These are phyloP conservation scores for Argyrosomus japonicus DNA, from an alignment of 2,113 vertebrate genomes.

Conservation along the genomic window DNA sequence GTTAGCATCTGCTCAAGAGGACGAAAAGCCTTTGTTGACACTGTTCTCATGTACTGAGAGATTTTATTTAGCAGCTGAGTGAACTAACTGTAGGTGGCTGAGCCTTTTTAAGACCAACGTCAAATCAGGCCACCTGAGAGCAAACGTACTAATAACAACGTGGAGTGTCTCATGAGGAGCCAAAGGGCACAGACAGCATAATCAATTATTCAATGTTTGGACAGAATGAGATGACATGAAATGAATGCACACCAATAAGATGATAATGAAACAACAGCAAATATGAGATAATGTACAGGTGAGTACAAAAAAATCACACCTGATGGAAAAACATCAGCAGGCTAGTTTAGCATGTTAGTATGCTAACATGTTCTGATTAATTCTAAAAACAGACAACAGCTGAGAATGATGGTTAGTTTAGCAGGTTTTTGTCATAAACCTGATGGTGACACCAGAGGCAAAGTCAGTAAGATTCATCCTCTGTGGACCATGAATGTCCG, in stretches of 20 bases:
- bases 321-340: too few species aligned
- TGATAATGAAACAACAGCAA: background rate
- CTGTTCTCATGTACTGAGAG: background rate
- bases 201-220: background rate
- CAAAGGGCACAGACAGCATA: slow-evolving; percentile 1
- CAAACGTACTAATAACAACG: background rate
- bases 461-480: too few species aligned
- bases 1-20: background rate
- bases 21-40: background rate
- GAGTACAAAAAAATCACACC: background rate
- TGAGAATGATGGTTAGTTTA: too few species aligned
- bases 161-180: background rate
- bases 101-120: slow-evolving; percentile 4
- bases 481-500: background rate
- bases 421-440: background rate
- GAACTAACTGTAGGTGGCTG: background rate
- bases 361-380: too few species aligned
- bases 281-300: too few species aligned
- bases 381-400: too few species aligned
- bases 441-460: background rate
- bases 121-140: background rate
- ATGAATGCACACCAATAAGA: background rate
- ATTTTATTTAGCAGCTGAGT: slow-evolving; percentile 40
- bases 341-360: too few species aligned
- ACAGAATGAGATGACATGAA: slow-evolving; percentile 1